phyloP scores from a whole-genome alignment of 23 tunicate genomes.

The Styela clava region DNA sequence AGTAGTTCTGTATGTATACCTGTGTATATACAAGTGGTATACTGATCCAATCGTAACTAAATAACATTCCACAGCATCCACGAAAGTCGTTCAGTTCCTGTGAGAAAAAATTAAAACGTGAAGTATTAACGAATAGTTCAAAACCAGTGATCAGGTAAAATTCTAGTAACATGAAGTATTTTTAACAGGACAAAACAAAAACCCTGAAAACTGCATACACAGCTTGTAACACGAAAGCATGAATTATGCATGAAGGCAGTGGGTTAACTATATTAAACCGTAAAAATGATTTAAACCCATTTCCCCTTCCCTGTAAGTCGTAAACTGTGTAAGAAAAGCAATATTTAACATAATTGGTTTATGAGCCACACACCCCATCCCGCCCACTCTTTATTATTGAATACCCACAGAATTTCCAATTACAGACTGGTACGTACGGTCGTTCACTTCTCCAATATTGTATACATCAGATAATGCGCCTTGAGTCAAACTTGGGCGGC shows the following conservation, averaged over 20 bases:
- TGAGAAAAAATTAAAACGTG: neutral
- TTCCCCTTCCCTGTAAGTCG: too few species aligned
- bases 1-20: too few species aligned
- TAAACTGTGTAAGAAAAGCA: too few species aligned
- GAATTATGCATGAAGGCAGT: too few species aligned
- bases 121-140: neutral
- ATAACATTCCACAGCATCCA: slow-evolving; percentile 45
- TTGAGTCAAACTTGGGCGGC: neutral
- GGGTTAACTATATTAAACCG: too few species aligned
- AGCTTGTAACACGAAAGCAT: too few species aligned
- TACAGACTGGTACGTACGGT: neutral
- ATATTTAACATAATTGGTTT: neutral
- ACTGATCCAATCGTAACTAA: slow-evolving; percentile 87
- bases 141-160: neutral
- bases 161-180: too few species aligned
- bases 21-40: slow-evolving; percentile 94
- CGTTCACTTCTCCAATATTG: neutral
- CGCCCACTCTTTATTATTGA: neutral
- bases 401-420: neutral
- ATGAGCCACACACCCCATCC: neutral
- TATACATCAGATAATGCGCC: neutral
- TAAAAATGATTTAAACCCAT: too few species aligned
- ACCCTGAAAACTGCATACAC: too few species aligned
- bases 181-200: too few species aligned
- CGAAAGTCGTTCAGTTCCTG: slow-evolving; percentile 75